phyloP scores from a whole-genome alignment of 2,113 vertebrate genomes.

The Malurus alboscapulatus region DNA sequence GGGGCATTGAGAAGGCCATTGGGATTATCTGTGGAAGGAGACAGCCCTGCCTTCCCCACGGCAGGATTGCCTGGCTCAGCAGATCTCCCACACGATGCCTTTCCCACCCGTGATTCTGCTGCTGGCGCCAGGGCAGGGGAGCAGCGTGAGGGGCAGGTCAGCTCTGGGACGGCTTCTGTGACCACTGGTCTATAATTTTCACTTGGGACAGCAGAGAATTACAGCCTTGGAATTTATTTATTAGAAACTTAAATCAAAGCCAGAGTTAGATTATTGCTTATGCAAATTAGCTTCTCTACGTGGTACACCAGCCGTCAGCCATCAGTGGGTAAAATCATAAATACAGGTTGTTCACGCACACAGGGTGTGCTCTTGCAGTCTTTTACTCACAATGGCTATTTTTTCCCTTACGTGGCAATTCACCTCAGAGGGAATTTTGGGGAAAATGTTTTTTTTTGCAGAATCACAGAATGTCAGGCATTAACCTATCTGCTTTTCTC shows the following conservation, averaged over 20 bases:
- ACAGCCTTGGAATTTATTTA: slow-evolving; percentile 16
- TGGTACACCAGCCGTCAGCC: background rate
- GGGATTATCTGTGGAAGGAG: background rate
- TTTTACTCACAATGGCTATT: background rate
- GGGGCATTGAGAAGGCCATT: background rate
- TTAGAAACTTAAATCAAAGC: background rate
- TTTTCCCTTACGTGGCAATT: background rate
- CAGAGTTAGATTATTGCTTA: background rate
- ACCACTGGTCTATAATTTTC: slow-evolving; percentile 21
- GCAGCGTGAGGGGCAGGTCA: background rate
- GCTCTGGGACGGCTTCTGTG: background rate
- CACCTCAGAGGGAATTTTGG: background rate
- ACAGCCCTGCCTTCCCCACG: background rate
- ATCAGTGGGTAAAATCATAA: background rate
- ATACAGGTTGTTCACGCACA: background rate
- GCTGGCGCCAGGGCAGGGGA: background rate
- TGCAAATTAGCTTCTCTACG: accelerated
- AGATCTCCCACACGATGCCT: background rate
- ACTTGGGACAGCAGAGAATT: background rate
- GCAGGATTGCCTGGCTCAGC: background rate
- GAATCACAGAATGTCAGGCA: background rate
- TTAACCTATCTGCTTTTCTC: background rate
- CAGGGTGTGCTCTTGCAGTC: background rate
- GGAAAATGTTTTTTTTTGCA: background rate
- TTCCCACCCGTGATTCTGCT: accelerated